Base-by-base conservation (phyloP, 2,888 invertebrate species). In the Pachycephus smyrnensis region DNA sequence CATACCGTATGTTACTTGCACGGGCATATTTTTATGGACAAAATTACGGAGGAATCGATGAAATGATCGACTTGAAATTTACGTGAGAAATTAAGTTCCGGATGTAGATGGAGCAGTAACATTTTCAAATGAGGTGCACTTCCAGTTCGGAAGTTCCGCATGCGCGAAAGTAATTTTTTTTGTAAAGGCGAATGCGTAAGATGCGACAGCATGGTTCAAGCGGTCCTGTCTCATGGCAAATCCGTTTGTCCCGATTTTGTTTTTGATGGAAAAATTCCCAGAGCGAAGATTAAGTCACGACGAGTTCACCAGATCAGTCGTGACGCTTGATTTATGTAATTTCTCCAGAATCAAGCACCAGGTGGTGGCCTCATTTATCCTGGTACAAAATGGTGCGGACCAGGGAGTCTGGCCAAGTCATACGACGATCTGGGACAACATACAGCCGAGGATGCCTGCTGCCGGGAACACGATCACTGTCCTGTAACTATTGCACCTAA, bases 361-460 rank as follows among this genome's bases (percentile, higher is more conserved):
- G 88, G 86, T 12, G 84, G 87, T 55, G 90, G 90, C 12, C 76
- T 90, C 30, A 90, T 92, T 76, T 92, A 91, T 81, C 94, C 94
- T 77, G 96, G 96, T 3, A 96, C 96, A 0, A 95, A 96, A 88
- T 96, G 96, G 96, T 96, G 96, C 88, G 96, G 96, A 0, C 94
- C 95, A 75, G 96, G 96, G 33, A 94, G 93, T 80, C 91, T 93
- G 23, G 95, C 96, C 0, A 86, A 87, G 3, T 93, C 94, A 83
- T 94, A 93, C 86, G 92, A 94, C 40, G 96, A 96, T 81, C 90
- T 96, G 80, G 96, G 96, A 0, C 89, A 91, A 1, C 94, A 95
- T 85, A 84, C 89, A 0, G 93, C 93, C 76, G 95, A 96, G 86
- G 96, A 96, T 88, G 92, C 92, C 35, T 96, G 96, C 85, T 96